phyloP scores from a whole-genome alignment of 2,888 invertebrate genomes.

The Carpatolechia fugitivella region DNA sequence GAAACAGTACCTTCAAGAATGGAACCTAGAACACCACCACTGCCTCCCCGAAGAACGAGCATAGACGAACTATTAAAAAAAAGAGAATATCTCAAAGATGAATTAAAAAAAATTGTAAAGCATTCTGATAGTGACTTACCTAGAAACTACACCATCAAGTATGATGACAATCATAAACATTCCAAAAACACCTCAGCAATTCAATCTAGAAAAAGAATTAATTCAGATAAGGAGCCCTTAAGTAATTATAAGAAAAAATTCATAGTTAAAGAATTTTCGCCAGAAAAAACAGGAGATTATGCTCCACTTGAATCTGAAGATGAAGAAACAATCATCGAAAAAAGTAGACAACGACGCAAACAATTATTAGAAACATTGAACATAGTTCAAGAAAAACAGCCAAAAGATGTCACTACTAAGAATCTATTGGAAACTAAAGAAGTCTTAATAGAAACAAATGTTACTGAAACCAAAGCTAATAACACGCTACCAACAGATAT shows the following conservation, averaged over 20 bases:
- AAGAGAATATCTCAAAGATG: conserved; percentile 54
- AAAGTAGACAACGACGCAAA: conserved; percentile 90
- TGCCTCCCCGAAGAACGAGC: conserved; percentile 45
- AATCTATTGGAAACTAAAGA: conserved; percentile 22
- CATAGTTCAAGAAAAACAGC: conserved; percentile 24
- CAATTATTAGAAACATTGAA: conserved; percentile 84
- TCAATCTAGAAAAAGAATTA: conserved; percentile 24
- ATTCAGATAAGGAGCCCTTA: not conserved
- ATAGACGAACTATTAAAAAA: conserved; percentile 60
- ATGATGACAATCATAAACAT: conserved; percentile 36
- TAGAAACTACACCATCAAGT: conserved; percentile 21
- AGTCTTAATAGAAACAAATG: conserved; percentile 43
- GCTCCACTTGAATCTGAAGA: conserved; percentile 85
- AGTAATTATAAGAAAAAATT: conserved; percentile 23
- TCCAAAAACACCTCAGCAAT: conserved; percentile 26
- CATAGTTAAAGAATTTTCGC: conserved; percentile 38
- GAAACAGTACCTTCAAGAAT: conserved; percentile 22
- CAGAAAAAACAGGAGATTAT: conserved; percentile 81
- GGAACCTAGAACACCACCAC: conserved; percentile 63
- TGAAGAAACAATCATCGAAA: conserved; percentile 95
- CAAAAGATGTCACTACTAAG: conserved; percentile 12
- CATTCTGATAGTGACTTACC: conserved; percentile 32
- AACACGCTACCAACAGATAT: conserved; percentile 83
- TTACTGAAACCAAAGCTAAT: conserved; percentile 26
- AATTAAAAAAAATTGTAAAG: conserved; percentile 51